These are phyloP conservation scores for Limosa lapponica DNA, from an alignment of 2,797 vertebrate genomes.

Conservation along the genomic window DNA sequence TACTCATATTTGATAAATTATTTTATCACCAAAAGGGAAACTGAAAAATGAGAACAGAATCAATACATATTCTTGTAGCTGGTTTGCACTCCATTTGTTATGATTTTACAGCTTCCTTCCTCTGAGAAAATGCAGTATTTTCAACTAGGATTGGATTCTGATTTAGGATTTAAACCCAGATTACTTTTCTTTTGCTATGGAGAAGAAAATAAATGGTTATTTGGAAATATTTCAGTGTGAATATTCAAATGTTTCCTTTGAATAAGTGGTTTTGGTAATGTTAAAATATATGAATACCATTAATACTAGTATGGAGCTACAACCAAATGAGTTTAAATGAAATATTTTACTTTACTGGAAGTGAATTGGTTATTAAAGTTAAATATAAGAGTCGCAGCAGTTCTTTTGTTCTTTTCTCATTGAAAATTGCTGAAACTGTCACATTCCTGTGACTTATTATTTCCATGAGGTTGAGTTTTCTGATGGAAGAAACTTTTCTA, in stretches of 20 bases:
- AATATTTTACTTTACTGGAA: neutral
- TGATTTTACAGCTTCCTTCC: neutral
- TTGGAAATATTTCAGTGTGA: neutral
- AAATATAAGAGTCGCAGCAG: neutral
- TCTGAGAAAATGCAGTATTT: neutral
- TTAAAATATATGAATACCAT: neutral
- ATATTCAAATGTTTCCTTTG: neutral
- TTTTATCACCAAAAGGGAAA: neutral
- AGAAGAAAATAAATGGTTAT: neutral
- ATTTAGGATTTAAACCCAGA: neutral
- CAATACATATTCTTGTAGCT: neutral
- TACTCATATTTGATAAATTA: neutral
- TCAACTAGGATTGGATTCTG: neutral
- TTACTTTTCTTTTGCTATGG: neutral
- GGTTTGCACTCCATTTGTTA: neutral
- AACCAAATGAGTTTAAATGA: neutral
- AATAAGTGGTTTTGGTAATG: neutral
- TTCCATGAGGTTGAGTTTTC: neutral
- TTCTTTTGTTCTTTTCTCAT: neutral
- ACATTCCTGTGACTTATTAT: neutral
- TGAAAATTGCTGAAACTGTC: neutral
- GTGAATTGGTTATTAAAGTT: neutral
- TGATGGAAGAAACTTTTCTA: neutral
- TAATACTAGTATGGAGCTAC: neutral
- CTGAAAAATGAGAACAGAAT: neutral